These are phyloP conservation scores for Melolontha melolontha DNA, from an alignment of 2,888 invertebrate species.

Conservation along the genomic window DNA sequence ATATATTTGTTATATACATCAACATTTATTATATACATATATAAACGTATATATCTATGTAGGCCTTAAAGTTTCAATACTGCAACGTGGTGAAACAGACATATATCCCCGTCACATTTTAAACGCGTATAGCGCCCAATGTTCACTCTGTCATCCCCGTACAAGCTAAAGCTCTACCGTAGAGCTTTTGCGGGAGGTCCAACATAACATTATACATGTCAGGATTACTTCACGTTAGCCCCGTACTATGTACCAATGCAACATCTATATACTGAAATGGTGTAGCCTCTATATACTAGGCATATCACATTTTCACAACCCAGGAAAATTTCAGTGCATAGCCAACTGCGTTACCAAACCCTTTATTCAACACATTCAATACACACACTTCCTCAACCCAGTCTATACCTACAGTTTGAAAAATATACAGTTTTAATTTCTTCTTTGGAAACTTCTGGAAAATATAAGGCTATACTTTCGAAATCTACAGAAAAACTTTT, in stretches of 20 bases:
- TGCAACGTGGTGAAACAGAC: slow-evolving; percentile 21
- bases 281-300: slow-evolving; percentile 48
- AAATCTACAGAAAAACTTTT: slow-evolving; percentile 10
- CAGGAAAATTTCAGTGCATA: slow-evolving; percentile 66
- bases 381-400: slow-evolving; percentile 63
- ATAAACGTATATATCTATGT: neutral
- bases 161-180: neutral
- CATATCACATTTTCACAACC: slow-evolving; percentile 55
- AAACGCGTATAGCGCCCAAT: slow-evolving; percentile 43
- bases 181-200: slow-evolving; percentile 18
- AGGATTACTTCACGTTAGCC: slow-evolving; percentile 33
- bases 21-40: too few species aligned
- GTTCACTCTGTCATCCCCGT: slow-evolving; percentile 42
- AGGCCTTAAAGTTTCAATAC: slow-evolving; percentile 6
- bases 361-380: slow-evolving; percentile 50
- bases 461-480: neutral
- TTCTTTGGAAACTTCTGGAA: slow-evolving; percentile 13
- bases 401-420: slow-evolving; percentile 66
- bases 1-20: too few species aligned
- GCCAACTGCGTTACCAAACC: slow-evolving; percentile 65
- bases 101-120: slow-evolving; percentile 13
- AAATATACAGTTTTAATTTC: slow-evolving; percentile 39
- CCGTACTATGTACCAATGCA: slow-evolving; percentile 47
- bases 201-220: slow-evolving; percentile 40
- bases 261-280: slow-evolving; percentile 52